Percentiles rank a stretch among this genome's conserved stretches.
These are phyloP conservation scores for Eulemur rubriventer DNA, from an alignment of 2,797 vertebrate species.

Conservation along the genomic window DNA sequence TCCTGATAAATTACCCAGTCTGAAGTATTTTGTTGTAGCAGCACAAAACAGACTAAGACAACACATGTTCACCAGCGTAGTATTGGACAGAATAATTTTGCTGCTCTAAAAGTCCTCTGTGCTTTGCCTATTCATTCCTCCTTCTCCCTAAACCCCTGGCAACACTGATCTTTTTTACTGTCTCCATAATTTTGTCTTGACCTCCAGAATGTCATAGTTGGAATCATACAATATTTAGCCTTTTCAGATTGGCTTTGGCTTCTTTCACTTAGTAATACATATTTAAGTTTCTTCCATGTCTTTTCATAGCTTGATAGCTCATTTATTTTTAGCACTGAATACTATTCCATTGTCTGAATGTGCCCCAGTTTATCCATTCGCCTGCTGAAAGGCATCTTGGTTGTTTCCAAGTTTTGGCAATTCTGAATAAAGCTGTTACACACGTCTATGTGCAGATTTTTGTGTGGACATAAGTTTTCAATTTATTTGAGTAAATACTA, in stretches of 20 bases:
- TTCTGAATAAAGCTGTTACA: not conserved
- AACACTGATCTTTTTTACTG: not conserved
- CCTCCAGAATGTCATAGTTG: not conserved
- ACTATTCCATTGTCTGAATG: not conserved
- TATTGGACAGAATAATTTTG: not conserved
- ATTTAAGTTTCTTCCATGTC: not conserved
- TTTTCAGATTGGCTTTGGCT: not conserved
- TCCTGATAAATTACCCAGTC: not conserved
- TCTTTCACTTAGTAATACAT: not conserved
- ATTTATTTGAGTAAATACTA: not conserved
- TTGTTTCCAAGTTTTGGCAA: slow-evolving; percentile 15
- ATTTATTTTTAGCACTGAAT: not conserved
- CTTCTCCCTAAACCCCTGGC: not conserved
- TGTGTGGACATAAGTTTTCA: not conserved
- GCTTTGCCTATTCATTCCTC: not conserved
- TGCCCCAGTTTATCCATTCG: not conserved
- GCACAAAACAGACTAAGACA: not conserved
- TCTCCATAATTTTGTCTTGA: not conserved
- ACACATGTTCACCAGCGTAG: not conserved
- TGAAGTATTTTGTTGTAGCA: not conserved
- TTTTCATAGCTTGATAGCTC: not conserved
- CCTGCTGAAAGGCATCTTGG: not conserved
- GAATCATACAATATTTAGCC: not conserved
- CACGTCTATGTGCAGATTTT: not conserved
- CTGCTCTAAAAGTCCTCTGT: not conserved